Evolutionary conservation across 2,797 vertebrate genomes (phyloP), one percentile per base, ranked within the genome.

Genomic region (Lepidocolaptes lacrymiger): DNA sequence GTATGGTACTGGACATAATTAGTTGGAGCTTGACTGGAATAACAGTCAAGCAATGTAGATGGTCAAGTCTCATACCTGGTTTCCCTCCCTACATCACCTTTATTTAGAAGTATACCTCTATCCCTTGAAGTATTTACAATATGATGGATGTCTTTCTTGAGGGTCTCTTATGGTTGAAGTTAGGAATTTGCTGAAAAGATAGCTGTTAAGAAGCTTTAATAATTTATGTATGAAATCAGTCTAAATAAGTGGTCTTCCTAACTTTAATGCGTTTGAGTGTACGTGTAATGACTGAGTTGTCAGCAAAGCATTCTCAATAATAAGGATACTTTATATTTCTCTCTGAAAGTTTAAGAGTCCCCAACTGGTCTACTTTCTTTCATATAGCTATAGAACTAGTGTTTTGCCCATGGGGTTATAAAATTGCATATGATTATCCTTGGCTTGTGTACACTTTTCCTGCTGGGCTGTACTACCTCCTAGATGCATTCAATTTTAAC

Each of bases 341-440:
- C 28, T 81, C 88, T 78, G 63, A 62, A 94, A 79, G 27, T 62
- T 36, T 55, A 52, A 39, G 27, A 52, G 52, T 75, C 34, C 61
- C 28, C 21, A 64, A 24, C 62, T 54, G 15, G 34, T 82, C 52
- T 59, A 6, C 14, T 55, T 5, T 72, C 39, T 86, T 86, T 72
- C 21, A 13, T 41, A 32, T 49, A 56, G 21, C 73, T 84, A 19
- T 68, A 75, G 49, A 56, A 79, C 79, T 89, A 46, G 8, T 90
- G 49, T 90, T 94, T 86, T 78, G 46, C 67, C 59, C 48, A 0
- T 49, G 55, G 32, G 39, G 34, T 93, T 88, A 67, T 73, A 75
- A 84, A 88, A 91, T 66, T 84, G 24, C 49, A 52, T 93, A 36
- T 73, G 46, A 72, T 95, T 94, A 59, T 80, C 55, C 48, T 89